A percentile compares a stretch with the other conserved stretches of the same genome.
Conservation (phyloP, 2,797 vertebrate genomes). For the Chlorospingus flavigularis region DNA sequence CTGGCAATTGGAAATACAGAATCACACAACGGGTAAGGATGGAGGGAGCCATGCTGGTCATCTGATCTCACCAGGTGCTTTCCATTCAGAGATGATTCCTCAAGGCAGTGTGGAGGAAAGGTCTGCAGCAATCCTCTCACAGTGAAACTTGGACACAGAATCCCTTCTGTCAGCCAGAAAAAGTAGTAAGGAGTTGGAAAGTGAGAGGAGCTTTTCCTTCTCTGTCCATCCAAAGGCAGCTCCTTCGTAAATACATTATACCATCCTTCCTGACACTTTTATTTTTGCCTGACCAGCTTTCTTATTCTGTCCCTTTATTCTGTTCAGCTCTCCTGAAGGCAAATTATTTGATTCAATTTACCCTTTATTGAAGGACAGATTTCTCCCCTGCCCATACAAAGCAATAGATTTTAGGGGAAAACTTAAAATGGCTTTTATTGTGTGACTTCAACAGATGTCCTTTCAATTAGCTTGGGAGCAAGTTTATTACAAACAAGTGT, state of each 20-base stretch:
- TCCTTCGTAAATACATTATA: background rate
- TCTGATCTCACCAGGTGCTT: background rate
- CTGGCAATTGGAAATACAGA: background rate
- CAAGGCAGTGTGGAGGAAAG: background rate
- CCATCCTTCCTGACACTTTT: background rate
- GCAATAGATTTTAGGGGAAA: background rate
- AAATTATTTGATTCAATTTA: background rate
- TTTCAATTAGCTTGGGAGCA: background rate
- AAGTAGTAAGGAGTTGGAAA: background rate
- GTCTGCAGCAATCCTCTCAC: background rate
- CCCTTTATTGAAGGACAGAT: background rate
- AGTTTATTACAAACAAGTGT: background rate
- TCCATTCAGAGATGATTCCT: background rate
- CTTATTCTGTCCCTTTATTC: background rate
- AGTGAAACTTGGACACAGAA: background rate
- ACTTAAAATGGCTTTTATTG: background rate
- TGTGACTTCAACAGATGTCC: background rate
- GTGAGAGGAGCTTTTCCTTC: background rate
- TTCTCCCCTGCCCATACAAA: background rate
- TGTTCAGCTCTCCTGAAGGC: background rate
- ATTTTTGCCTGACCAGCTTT: background rate
- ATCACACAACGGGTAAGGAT: accelerated
- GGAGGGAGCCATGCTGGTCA: background rate
- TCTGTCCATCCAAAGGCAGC: background rate
- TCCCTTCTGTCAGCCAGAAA: background rate